Percentiles rank a stretch among this genome's conserved stretches.
Conservation (phyloP, 2,797 vertebrate genomes). For the Tolypeutes matacus region DNA sequence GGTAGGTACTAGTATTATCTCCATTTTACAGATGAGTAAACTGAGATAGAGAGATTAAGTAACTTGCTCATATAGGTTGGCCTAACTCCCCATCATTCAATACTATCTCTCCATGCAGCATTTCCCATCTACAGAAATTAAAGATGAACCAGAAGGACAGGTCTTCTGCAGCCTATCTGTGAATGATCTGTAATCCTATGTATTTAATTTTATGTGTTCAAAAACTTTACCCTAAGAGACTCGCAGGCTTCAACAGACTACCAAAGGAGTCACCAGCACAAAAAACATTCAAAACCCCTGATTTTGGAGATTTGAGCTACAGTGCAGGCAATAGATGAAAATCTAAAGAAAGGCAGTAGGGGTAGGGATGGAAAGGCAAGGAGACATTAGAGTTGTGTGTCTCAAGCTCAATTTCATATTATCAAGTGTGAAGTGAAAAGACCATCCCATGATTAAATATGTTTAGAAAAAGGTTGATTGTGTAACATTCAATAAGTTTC, state of each 20-base stretch:
- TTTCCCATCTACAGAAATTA: neutral
- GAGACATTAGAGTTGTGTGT: neutral
- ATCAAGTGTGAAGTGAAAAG: neutral
- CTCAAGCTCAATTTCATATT: neutral
- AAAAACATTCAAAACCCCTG: neutral
- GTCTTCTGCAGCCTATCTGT: neutral
- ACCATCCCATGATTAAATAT: neutral
- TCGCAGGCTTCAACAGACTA: neutral
- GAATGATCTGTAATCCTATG: neutral
- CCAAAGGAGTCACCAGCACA: neutral
- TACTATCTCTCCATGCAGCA: neutral
- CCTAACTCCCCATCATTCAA: neutral
- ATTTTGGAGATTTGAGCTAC: neutral
- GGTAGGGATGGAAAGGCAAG: neutral
- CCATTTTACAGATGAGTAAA: slow-evolving; percentile 8
- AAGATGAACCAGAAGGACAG: slow-evolving; percentile 1
- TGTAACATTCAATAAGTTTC: neutral
- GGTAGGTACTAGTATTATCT: neutral
- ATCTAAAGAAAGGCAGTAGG: neutral
- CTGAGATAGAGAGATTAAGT: neutral
- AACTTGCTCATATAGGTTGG: neutral
- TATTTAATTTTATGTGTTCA: neutral
- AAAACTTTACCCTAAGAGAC: slow-evolving; percentile 37
- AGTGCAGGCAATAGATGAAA: neutral
- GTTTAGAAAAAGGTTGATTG: neutral